Conservation (phyloP, 1,140 invertebrate genomes). For the Frieseomelitta varia region DNA sequence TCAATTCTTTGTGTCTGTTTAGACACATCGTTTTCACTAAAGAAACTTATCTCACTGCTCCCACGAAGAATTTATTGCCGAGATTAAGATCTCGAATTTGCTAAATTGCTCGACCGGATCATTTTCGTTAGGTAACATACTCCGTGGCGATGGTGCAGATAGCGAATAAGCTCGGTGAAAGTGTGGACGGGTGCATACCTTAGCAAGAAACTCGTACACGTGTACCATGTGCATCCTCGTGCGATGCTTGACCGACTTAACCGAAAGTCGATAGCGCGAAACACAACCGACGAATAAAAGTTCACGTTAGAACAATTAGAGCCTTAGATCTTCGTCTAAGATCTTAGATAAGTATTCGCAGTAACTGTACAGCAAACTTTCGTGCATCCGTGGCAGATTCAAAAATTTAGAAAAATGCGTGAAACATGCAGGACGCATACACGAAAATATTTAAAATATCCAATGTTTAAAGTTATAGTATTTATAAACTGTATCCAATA, state of each 20-base stretch:
- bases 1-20: background rate
- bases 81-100: background rate
- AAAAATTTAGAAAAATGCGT: too few relatives aligned
- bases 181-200: constrained; percentile 15
- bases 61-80: background rate
- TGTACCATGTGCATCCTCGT: constrained; percentile 26
- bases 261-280: constrained; percentile 44
- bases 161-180: constrained; percentile 22
- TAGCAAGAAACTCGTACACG: background rate
- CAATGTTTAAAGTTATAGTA: too few relatives aligned
- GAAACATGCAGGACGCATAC: too few relatives aligned
- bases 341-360: too few relatives aligned
- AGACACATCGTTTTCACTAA: background rate
- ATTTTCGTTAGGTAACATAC: background rate
- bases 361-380: too few relatives aligned
- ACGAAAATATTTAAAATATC: too few relatives aligned
- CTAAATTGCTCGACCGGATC: background rate
- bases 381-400: too few relatives aligned
- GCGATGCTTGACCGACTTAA: constrained; percentile 58
- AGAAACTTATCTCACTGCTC: background rate
- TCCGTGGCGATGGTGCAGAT: too few relatives aligned
- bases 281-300: constrained; percentile 12
- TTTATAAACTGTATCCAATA: too few relatives aligned
- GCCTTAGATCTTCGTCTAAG: background rate
- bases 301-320: constrained; percentile 30